Conservation (phyloP, 2,797 vertebrate genomes). For the Lagorchestes hirsutus region DNA sequence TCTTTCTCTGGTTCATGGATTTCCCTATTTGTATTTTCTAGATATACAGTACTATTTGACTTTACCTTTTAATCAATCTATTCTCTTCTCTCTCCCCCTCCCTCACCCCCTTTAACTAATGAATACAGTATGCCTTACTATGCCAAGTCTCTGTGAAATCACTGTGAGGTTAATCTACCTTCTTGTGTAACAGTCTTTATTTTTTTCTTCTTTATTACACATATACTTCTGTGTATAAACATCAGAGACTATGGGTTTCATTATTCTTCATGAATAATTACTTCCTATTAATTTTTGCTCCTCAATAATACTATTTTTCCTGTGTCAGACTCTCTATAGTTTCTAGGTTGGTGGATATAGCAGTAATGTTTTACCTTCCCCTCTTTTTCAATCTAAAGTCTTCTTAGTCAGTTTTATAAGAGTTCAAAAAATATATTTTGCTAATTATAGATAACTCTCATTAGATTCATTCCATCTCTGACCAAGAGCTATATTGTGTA, state of each 20-base stretch:
- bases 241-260: background rate
- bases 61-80: background rate
- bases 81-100: background rate
- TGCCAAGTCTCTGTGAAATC: background rate
- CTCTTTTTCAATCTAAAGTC: background rate
- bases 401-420: background rate
- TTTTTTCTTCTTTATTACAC: background rate
- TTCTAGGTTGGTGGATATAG: background rate
- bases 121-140: background rate
- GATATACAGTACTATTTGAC: background rate
- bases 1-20: background rate
- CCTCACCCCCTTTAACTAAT: background rate
- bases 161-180: background rate
- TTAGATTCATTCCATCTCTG: background rate
- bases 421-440: background rate
- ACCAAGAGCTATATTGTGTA: background rate
- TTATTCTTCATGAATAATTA: background rate
- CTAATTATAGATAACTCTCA: background rate
- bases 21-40: background rate
- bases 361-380: background rate
- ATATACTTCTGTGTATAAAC: background rate
- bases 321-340: background rate
- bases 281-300: background rate
- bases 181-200: background rate
- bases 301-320: background rate